Conservation (phyloP, 2,113 vertebrate genomes). For the Apodemus sylvaticus region DNA sequence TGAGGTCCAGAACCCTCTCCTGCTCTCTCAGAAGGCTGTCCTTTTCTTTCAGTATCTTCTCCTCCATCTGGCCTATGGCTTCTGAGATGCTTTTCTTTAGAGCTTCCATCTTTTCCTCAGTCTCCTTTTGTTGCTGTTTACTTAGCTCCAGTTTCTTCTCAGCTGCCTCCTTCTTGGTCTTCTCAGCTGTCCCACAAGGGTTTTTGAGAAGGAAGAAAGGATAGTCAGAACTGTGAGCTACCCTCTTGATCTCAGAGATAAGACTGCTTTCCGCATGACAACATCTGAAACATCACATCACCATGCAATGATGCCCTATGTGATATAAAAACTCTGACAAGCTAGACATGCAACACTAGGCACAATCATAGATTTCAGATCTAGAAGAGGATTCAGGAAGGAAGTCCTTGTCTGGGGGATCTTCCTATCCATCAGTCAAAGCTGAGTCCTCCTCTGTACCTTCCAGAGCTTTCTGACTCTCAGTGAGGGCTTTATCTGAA, state of each 20-base stretch:
- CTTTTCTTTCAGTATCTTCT: background rate
- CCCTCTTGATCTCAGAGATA: background rate
- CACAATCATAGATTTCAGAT: background rate
- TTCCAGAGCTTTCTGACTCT: no score
- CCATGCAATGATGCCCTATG: background rate
- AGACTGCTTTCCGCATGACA: background rate
- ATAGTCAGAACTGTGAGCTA: background rate
- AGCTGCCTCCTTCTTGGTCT: background rate
- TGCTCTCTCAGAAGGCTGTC: background rate
- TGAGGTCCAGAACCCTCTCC: background rate
- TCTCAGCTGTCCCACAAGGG: background rate
- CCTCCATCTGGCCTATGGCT: background rate
- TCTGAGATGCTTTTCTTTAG: constrained; percentile 9
- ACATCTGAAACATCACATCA: background rate
- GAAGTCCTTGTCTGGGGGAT: background rate
- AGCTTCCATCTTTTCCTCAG: background rate
- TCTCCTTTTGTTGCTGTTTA: background rate
- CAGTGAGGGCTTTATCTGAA: constrained; percentile 51
- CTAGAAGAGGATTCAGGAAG: background rate
- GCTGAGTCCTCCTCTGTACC: no score
- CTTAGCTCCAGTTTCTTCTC: background rate
- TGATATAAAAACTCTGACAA: background rate
- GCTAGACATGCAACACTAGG: background rate
- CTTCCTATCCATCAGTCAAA: accelerated
- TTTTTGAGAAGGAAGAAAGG: background rate